Evolutionary conservation across 2,797 vertebrate species (phyloP), one percentile per base, ranked within the genome.

Genomic region (Gastrophryne carolinensis): DNA sequence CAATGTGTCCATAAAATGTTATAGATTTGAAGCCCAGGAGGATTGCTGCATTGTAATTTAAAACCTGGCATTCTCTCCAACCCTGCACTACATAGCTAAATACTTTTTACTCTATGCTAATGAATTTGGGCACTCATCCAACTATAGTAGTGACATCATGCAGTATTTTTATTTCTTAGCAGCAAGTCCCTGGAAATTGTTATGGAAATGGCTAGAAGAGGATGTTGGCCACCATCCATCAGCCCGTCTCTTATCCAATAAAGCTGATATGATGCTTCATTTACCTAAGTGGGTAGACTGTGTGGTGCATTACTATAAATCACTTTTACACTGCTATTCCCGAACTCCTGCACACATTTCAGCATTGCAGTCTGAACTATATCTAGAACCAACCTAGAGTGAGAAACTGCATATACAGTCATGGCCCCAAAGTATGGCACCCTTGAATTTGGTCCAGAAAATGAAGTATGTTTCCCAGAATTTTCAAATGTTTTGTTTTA

Each of bases 81-180:
- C 32, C 27, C 54, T 24, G 35, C 35, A 19, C 11, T 30, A 0
- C 35, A 32, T 73, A 56, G 23, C 62, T 47, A 41, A 44, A 60
- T 37, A 27, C 27, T 47, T 64, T 27, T 53, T 29, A 32, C 53
- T 66, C 17, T 50, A 67, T 17, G 15, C 53, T 67, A 74, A 57
- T 74, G 52, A 74, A 56, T 24, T 57, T 35, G 37, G 72, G 52
- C 72, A 24, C 4, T 3, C 24, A 24, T 67, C 72, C 72, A 75
- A 30, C 26, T 49, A 41, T 47, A 47, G 63, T 44, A 54, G 62
- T 75, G 72, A 75, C 53, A 66, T 74, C 72, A 74, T 75, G 62
- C 17, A 3, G 41, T 58, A 67, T 75, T 75, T 75, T 58, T 23
- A 60, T 47, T 47, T 29, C 63, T 60, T n/a, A 60, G 63, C 63